phyloP scores from a whole-genome alignment of 2,888 invertebrate species.

The Hydraecia micacea region DNA sequence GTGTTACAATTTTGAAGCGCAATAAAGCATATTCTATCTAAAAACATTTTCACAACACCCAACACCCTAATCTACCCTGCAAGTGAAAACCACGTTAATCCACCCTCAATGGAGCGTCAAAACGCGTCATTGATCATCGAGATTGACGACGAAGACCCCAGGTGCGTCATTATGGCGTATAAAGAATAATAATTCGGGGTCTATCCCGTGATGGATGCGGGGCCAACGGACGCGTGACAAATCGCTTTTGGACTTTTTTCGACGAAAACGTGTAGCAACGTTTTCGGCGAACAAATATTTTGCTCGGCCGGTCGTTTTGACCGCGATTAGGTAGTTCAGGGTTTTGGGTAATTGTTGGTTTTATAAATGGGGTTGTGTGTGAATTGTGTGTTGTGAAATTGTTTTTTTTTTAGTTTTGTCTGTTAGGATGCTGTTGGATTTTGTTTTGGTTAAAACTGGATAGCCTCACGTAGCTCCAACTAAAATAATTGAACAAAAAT shows the following conservation, averaged over 20 bases:
- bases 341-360: conserved; percentile 34
- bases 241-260: conserved; percentile 62
- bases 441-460: not conserved
- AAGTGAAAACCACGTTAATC: conserved; percentile 49
- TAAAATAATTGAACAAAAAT: too few relatives aligned
- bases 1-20: not conserved
- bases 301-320: conserved; percentile 32
- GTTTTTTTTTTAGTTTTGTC: not conserved
- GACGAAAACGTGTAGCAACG: conserved; percentile 26
- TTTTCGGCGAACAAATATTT: conserved; percentile 50
- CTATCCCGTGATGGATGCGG: conserved; percentile 62
- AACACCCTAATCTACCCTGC: not conserved
- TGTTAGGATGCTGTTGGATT: not conserved
- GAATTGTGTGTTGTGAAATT: not conserved
- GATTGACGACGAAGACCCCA: conserved; percentile 58
- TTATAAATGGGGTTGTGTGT: conserved; percentile 23
- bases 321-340: conserved; percentile 42
- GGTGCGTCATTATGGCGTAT: conserved; percentile 60
- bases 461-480: not conserved
- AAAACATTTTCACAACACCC: not conserved
- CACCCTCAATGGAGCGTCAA: conserved; percentile 52
- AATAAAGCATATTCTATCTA: conserved; percentile 12
- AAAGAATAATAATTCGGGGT: conserved; percentile 65
- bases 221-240: conserved; percentile 59
- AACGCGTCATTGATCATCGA: conserved; percentile 58